These are phyloP conservation scores for Felis catus DNA, from an alignment of 2,113 vertebrate species.

Conservation along the genomic window F.catus_Fca126_mat1.0 CM031412.1:173332001-173332500, in stretches of 20 bases:
- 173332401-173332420: background rate
- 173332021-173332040: background rate
- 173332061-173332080: background rate
- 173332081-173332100: fast-evolving
- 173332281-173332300: background rate
- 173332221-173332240: background rate
- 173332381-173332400: background rate
- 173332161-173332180: fast-evolving
- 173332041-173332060: background rate
- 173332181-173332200: background rate
- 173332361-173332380: background rate
- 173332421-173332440: no score
- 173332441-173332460: background rate
- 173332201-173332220: background rate
- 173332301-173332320: background rate
- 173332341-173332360: background rate
- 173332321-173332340: background rate
- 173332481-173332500: background rate
- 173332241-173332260: background rate
- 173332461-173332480: background rate
- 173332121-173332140: background rate
- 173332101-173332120: background rate
- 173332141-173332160: background rate
- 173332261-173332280: background rate
- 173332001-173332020: background rate